Base-by-base conservation (phyloP, 64 coral and sea anemone species). In the Trachythela sp. region DNA sequence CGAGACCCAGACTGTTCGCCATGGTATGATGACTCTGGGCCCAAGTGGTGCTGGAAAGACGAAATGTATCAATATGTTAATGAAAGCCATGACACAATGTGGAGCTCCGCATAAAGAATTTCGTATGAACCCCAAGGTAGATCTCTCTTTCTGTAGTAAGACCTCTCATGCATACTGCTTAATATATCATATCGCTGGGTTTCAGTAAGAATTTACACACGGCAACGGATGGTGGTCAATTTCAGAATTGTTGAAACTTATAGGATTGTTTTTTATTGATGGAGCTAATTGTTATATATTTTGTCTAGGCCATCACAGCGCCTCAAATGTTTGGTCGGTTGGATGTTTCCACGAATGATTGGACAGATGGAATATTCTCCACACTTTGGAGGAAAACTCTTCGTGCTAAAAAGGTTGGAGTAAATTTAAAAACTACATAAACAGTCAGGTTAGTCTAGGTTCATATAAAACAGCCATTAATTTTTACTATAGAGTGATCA, bases 321-420 rank as follows among this genome's bases (percentile, higher is more conserved):
- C 95, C 95, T 89, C 95, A 97, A 77, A 97, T 97, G 95, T 97
- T 97, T 67, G 95, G 95, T 33, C 93, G 95, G 54, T 86, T 97
- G 29, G 95, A 97, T 48, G 95, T 97, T 48, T 86, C 95, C 35
- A 97, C 95, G 1, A 97, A 97, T 88, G 95, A 97, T 77, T 97
- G 95, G 95, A 97, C 95, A 24, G 95, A 97, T 52, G 95, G 95
- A 31, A 97, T 97, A 34, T 97, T 97, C 48, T 97, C 95, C 26
- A 97, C 95, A 37, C 41, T 97, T 6, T 97, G 95, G 95, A 85
- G 95, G 83, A 92, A 92, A 71, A 97, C 95, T n/a, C 90, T 94
- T 50, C 91, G 91, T 26, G 93, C 93, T 48, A 97, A 97, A 75
- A 97, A 97, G 91, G 94, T 95, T 40, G 30, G 18, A 38, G 71